Base-by-base conservation (phyloP, 1,140 invertebrate genomes). In the Hydropsyche tenuis region DNA sequence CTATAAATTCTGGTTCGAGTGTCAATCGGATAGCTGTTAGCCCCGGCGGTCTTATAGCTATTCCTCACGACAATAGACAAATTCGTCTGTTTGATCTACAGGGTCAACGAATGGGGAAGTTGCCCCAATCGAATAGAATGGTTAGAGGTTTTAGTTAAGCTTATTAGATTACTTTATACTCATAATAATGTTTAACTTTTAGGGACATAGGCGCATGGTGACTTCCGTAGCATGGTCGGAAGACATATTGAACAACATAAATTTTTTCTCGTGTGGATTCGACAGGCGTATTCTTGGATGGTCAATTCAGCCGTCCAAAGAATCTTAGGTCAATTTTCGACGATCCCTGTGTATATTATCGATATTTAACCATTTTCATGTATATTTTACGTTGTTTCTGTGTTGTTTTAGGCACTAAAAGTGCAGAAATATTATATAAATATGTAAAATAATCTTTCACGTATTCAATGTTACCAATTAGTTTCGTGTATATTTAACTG, bases 1-100 rank as follows among this genome's bases (percentile, higher is more conserved):
- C 96, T 0, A 98, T 99, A 75, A 87, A 96, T 5, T 91, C 94
- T 0, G 97, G 99, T 81, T 96, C 96, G 11, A 92, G 96, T 0
- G 95, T 97, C 0, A 99, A 99, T 85, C 91, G 95, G 76, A 85
- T 99, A 43, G 89, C 92, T 4, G 94, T 99, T 6, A 97, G 95
- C 20, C 86, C 86, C 20, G 87, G 85, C 74, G 94, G 96, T 1
- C 84, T 97, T 1, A 95, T 99, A 65, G 97, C 97, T 16, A 96
- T 99, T 81, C 98, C 98, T 9, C 93, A 97, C 81, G 98, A 99
- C 83, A 99, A 99, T 85, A 88, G 97, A 48, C 94, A 99, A 81
- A 93, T 99, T 73, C 88, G 95, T 16, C 86, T 99, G 9, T 98
- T 95, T 84, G 97, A 99, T 86, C 86, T 99, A 56, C 91, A 90